These are phyloP conservation scores for Peromyscus aztecus DNA, from an alignment of 2,797 vertebrate genomes.

Conservation along the genomic window DNA sequence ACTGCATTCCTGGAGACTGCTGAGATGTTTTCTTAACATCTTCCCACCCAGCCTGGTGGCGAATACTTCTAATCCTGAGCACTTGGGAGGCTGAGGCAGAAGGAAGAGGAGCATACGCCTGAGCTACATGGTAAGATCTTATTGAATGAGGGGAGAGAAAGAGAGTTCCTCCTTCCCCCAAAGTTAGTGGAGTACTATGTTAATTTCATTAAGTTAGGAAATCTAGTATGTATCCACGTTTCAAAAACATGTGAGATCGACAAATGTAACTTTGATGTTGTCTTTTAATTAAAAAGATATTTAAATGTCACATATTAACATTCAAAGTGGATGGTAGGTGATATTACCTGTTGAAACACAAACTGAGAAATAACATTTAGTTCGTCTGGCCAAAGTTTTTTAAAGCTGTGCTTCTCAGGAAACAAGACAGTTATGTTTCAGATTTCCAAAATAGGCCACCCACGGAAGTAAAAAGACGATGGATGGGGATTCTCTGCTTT, in stretches of 20 bases:
- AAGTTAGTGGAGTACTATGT: neutral
- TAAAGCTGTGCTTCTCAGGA: neutral
- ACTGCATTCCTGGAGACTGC: neutral
- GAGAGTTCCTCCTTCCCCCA: too few relatives aligned
- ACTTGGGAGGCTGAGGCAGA: neutral
- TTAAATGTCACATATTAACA: conserved; percentile 23
- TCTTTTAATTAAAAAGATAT: neutral
- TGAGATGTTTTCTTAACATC: neutral
- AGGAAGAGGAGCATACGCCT: neutral
- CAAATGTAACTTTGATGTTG: neutral
- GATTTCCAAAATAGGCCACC: neutral
- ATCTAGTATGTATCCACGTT: neutral
- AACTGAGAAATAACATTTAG: conserved; percentile 8
- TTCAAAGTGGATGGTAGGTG: neutral
- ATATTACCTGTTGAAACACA: conserved; percentile 38
- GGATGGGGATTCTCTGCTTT: neutral
- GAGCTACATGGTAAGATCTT: neutral
- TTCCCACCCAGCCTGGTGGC: neutral
- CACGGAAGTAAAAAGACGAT: neutral
- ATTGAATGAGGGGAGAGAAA: too few relatives aligned
- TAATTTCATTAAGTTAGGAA: neutral
- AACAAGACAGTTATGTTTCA: neutral
- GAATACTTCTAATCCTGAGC: neutral
- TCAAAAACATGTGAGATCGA: neutral
- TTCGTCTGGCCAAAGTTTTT: neutral